Conservation (phyloP, 2,113 vertebrate species). For the Sinocyclocheilus rhinocerous region DNA sequence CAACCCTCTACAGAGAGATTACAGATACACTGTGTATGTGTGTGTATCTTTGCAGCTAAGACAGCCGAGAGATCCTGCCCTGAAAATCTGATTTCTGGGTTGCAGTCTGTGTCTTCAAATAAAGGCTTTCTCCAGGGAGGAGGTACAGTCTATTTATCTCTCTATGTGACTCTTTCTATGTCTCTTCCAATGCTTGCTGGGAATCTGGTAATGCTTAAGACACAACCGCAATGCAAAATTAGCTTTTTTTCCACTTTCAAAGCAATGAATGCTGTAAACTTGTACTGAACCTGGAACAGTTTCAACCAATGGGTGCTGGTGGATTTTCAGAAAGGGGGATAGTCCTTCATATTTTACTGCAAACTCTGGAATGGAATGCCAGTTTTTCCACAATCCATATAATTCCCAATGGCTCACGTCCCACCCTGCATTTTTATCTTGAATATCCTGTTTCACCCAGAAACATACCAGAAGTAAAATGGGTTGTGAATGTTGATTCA, state of each 20-base stretch:
- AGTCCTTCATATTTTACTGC: not conserved
- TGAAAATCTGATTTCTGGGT: conserved; percentile 85
- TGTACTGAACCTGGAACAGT: not conserved
- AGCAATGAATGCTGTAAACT: not conserved
- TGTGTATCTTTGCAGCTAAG: conserved; percentile 73
- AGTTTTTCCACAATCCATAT: not conserved
- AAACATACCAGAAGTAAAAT: not conserved
- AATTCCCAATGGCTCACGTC: not conserved
- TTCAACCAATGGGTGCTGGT: not conserved
- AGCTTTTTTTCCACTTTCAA: not conserved
- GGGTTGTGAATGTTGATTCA: not conserved
- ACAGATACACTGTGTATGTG: conserved; percentile 38
- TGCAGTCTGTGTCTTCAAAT: conserved; percentile 69
- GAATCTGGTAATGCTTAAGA: not conserved
- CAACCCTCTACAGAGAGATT: not conserved
- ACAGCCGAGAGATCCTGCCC: conserved; percentile 81
- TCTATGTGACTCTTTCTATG: not conserved
- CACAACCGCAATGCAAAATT: not conserved
- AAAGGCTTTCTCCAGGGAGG: conserved; percentile 79
- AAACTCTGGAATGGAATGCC: not conserved
- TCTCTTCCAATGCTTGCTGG: not conserved
- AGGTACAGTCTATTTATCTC: conserved; percentile 73
- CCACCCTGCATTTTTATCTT: conserved; percentile 12
- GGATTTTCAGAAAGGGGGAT: not conserved
- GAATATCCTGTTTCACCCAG: conserved; percentile 11